Evolutionary conservation across 1,140 invertebrate species (phyloP), one percentile per base, ranked within the genome.

Genomic region (Drusus annulatus): DNA sequence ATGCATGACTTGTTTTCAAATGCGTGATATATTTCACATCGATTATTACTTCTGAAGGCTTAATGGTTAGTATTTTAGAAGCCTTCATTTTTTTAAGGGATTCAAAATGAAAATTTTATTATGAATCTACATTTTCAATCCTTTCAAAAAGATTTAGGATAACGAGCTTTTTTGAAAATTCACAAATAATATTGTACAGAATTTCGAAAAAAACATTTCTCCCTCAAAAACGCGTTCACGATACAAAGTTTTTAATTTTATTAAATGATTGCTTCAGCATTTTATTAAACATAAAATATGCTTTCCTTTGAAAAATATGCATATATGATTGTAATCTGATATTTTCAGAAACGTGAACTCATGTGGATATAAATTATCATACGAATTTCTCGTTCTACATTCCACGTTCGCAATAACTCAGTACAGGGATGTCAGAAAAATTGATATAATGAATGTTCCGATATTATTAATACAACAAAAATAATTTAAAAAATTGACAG

Each of bases 361-460:
- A 76, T 19, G 56, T 76, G 73, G 60, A 60, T 36, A 76, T 31
- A 69, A 78, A 78, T 78, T 78, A 78, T 78, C 76, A 78, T 78
- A 78, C 17, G 76, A 78, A 69, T 78, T 78, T 50, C 19, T 78
- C 60, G 58, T 51, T 68, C 62, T 13, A 63, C 54, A 31, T 62
- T 76, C 45, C 51, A 31, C 15, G 16, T 52, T 62, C 23, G 25
- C 3, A 62, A 62, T 50, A 50, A 69, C 50, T 69, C 21, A 31
- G 25, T 8, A 13, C 60, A 69, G 28, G 36, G 65, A 17, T 69
- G 65, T 17, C 36, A 50, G 6, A 62, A 25, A 62, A 62, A n/a
- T n/a, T n/a, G n/a, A n/a, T n/a, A n/a, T n/a, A n/a, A n/a, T n/a
- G n/a, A n/a, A n/a, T n/a, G n/a, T n/a, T n/a, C n/a, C n/a, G n/a